A percentile compares a stretch with the other conserved stretches of the same genome.
These are phyloP conservation scores for Mesembrinibis cayennensis DNA, from an alignment of 2,113 vertebrate species.

Conservation along the genomic window DNA sequence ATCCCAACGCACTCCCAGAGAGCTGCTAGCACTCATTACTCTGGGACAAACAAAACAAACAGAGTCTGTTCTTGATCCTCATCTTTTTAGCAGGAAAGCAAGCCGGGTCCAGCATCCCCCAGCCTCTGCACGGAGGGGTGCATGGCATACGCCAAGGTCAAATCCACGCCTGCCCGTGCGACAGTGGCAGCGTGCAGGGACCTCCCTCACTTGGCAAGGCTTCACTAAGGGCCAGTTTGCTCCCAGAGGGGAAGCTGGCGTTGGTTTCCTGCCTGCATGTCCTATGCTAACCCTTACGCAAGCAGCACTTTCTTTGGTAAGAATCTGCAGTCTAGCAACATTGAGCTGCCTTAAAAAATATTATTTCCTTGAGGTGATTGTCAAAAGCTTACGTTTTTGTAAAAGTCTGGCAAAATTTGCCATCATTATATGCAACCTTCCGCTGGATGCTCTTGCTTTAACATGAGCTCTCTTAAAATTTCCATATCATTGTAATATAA, in stretches of 20 bases:
- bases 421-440: not conserved
- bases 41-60: not conserved
- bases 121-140: not conserved
- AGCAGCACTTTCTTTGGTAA: not conserved
- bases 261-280: not conserved
- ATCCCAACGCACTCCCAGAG: not conserved
- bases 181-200: fast-evolving
- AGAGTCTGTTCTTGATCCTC: not conserved
- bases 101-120: not conserved
- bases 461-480: not conserved
- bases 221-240: not conserved
- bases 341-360: not conserved
- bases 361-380: not conserved
- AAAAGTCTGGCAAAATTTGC: not conserved
- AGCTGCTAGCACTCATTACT: not conserved
- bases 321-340: not conserved
- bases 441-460: not conserved
- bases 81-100: too few relatives aligned
- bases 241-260: fast-evolving
- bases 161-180: not conserved
- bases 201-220: not conserved
- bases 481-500: not conserved
- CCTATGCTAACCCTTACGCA: not conserved
- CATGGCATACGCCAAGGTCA: not conserved
- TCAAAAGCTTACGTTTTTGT: not conserved